Conservation (phyloP, 2,797 vertebrate genomes). For the Eulemur coronatus region DNA sequence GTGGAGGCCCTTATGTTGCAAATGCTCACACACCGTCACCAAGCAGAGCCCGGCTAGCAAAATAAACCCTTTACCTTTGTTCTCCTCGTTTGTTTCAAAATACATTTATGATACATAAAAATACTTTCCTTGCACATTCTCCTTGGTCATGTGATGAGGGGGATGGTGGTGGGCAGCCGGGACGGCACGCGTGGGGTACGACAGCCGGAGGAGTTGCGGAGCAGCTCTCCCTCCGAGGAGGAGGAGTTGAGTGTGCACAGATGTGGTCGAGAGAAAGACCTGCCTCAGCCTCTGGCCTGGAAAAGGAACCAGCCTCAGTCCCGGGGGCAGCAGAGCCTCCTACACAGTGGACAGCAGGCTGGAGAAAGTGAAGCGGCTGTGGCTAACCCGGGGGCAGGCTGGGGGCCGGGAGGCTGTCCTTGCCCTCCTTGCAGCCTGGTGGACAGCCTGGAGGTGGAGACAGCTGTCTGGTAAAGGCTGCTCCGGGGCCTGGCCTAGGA, state of each 20-base stretch:
- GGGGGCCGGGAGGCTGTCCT: background rate
- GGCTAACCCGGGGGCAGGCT: background rate
- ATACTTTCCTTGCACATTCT: slow-evolving; percentile 82
- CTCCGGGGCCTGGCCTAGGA: background rate
- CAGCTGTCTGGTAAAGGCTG: background rate
- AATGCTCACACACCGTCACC: slow-evolving; percentile 71
- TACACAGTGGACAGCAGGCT: background rate
- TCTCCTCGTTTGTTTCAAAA: slow-evolving; percentile 80
- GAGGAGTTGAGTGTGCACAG: background rate
- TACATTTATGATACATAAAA: slow-evolving; percentile 86
- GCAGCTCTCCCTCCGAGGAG: slow-evolving; percentile 35
- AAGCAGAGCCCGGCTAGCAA: slow-evolving; percentile 81
- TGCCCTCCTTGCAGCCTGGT: background rate
- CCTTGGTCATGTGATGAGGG: slow-evolving; percentile 58
- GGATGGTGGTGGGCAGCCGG: background rate
- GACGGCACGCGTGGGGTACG: background rate
- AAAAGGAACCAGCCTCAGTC: background rate
- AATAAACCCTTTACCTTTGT: slow-evolving; percentile 78
- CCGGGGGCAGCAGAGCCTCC: background rate
- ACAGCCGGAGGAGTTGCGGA: slow-evolving; percentile 8
- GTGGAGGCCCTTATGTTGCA: slow-evolving; percentile 70
- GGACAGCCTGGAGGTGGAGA: background rate
- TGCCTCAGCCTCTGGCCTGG: background rate
- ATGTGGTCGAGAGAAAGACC: background rate
- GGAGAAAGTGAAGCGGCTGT: background rate